A percentile compares a stretch with the other conserved stretches of the same genome.
These are phyloP conservation scores for Drosophila kepulauana DNA, from an alignment of 1,140 invertebrate genomes.

Conservation along the genomic window DNA sequence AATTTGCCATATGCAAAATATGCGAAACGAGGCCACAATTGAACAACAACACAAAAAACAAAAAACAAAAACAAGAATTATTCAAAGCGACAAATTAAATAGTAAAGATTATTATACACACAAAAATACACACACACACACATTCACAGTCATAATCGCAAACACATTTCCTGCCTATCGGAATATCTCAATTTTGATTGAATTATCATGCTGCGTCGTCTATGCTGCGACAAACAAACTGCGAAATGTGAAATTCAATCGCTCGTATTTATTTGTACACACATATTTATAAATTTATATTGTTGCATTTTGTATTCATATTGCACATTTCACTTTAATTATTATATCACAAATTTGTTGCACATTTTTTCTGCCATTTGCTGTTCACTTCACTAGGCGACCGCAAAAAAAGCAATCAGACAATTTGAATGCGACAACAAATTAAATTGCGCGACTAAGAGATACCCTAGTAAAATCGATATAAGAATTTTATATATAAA, in stretches of 20 bases:
- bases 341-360: conserved; percentile 22
- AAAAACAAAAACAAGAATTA: conserved; percentile 40
- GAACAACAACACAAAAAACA: conserved; percentile 1
- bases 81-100: conserved; percentile 69
- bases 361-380: conserved; percentile 23
- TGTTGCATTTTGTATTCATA: conserved; percentile 7
- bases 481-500: not conserved
- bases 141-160: conserved; percentile 2
- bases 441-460: not conserved
- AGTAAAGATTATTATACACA: conserved; percentile 64
- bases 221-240: conserved; percentile 32
- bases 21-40: conserved; percentile 13
- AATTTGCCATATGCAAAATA: conserved; percentile 53
- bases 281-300: conserved; percentile 19
- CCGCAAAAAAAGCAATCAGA: conserved; percentile 9
- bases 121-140: conserved; percentile 37
- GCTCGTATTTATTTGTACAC: not conserved
- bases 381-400: conserved; percentile 18
- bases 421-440: not conserved
- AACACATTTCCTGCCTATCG: conserved; percentile 3
- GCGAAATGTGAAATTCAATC: conserved; percentile 1
- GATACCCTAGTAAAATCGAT: not conserved
- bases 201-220: conserved; percentile 66
- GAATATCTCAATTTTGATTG: conserved; percentile 60
- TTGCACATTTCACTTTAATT: conserved; percentile 38